These are phyloP conservation scores for Chromis chromis DNA, from an alignment of 2,797 vertebrate species.

Conservation along the genomic window DNA sequence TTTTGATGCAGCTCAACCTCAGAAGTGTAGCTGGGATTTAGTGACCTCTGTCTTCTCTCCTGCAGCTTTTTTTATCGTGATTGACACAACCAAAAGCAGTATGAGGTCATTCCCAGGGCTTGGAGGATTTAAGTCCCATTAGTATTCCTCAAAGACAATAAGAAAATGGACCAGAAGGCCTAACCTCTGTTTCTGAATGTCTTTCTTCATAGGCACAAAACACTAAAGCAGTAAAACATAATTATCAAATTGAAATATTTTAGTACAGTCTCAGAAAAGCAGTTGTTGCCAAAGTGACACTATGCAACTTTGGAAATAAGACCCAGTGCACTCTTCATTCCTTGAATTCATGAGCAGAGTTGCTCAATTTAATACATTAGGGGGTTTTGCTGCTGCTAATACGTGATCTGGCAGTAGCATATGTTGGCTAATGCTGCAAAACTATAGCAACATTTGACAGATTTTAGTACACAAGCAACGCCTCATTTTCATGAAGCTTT, in stretches of 20 bases:
- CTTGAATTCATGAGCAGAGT: neutral
- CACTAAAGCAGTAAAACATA: neutral
- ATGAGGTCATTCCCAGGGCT: conserved; percentile 43
- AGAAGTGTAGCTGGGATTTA: conserved; percentile 24
- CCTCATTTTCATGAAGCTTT: too few relatives aligned
- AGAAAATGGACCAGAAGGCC: conserved; percentile 14
- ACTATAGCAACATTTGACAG: neutral
- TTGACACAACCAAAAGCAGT: conserved; percentile 40
- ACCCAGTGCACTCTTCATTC: neutral
- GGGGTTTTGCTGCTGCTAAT: conserved; percentile 2
- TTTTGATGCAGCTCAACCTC: conserved; percentile 52
- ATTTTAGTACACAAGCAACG: neutral
- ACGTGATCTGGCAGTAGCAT: neutral
- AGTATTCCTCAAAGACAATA: conserved; percentile 16
- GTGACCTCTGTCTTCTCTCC: conserved; percentile 41
- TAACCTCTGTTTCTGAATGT: neutral
- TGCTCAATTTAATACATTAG: neutral
- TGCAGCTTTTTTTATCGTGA: conserved; percentile 25
- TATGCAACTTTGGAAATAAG: neutral
- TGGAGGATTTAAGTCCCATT: conserved; percentile 36
- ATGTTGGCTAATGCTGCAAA: neutral
- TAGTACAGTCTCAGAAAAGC: neutral
- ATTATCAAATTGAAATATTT: neutral
- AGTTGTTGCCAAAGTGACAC: neutral
- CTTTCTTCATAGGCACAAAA: conserved; percentile 8